Evolutionary conservation across 2,888 invertebrate genomes (phyloP).

Genomic region (Oscheius sp.): DNA sequence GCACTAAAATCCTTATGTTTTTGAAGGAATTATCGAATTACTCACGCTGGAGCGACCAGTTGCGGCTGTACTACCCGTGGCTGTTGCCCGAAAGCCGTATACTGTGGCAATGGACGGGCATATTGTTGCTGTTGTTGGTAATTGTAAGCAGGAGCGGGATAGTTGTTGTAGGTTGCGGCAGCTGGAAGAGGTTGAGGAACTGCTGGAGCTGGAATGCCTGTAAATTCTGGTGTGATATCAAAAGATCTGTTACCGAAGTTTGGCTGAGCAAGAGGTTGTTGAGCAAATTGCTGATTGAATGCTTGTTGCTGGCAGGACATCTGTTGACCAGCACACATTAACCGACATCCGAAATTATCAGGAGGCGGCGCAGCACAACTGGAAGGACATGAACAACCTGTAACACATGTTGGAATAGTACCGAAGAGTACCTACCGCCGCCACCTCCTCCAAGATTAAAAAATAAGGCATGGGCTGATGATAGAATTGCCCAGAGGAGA

Average conservation of each 20-base stretch:
- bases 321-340: slow-evolving; percentile 26
- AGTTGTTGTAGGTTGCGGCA: background rate
- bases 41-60: background rate
- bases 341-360: slow-evolving; percentile 17
- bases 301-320: slow-evolving; percentile 17
- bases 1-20: background rate
- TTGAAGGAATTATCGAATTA: background rate
- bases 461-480: slow-evolving; percentile 7
- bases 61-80: too few species aligned
- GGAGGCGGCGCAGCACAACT: slow-evolving; percentile 24
- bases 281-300: slow-evolving; percentile 7
- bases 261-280: slow-evolving; percentile 10
- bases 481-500: slow-evolving; percentile 15
- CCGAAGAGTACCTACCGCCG: background rate
- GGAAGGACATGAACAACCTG: slow-evolving; percentile 27
- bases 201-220: slow-evolving; percentile 6
- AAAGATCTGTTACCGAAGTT: background rate
- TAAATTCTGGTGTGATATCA: background rate
- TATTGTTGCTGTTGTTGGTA: slow-evolving; percentile 6
- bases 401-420: background rate
- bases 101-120: background rate
- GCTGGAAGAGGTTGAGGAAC: background rate
- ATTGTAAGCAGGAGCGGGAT: slow-evolving; percentile 3
- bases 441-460: slow-evolving; percentile 20
- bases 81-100: background rate